Base-by-base conservation (phyloP, 1,140 invertebrate species). In the Maniola jurtina region DNA sequence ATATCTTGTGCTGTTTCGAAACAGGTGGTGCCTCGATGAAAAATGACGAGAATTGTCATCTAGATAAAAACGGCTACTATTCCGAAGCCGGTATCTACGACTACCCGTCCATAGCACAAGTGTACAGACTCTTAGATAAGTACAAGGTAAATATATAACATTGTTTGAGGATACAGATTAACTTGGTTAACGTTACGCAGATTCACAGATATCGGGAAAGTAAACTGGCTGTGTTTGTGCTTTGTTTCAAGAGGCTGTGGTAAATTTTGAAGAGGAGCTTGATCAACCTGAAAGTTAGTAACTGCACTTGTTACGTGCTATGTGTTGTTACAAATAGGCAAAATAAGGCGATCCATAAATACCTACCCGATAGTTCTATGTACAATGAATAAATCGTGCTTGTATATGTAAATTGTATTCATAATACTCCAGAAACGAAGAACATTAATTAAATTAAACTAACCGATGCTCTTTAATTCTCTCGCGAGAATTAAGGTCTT, bases 41-140 rank as follows among this genome's bases (percentile, higher is more conserved):
- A 60, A 93, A 92, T 55, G 92, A 93, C 59, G 89, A 90, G 59
- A 70, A 88, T 62, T 94, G 93, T 68, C 91, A 93, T 71, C 75
- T 94, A 42, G 89, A 93, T 70, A 70, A 86, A 15, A 80, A 89
- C 7, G 93, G 93, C 0, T 92, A 92, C 61, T 93, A 93, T 73
- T 87, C 86, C 0, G 90, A 91, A 15, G 91, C 92, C 0, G 73
- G 89, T 54, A 81, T 80, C 13, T 93, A 93, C 64, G 94, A 94
- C 78, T 94, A 94, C 81, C 94, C 94, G 0, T 93, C 93, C 45
- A 72, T 94, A 61, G 93, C 91, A 59, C 92, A 94, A 87, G 91
- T 94, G 61, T 92, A 92, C 77, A 79, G 90, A 45, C 86, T 93
- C 40, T 71, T 94, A 50, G 69, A 91, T 72, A 82, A 90, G 36